Percentiles rank a stretch among this genome's conserved stretches.
phyloP scores from a whole-genome alignment of 2,113 vertebrate genomes.

The Oryzias celebensis region DNA sequence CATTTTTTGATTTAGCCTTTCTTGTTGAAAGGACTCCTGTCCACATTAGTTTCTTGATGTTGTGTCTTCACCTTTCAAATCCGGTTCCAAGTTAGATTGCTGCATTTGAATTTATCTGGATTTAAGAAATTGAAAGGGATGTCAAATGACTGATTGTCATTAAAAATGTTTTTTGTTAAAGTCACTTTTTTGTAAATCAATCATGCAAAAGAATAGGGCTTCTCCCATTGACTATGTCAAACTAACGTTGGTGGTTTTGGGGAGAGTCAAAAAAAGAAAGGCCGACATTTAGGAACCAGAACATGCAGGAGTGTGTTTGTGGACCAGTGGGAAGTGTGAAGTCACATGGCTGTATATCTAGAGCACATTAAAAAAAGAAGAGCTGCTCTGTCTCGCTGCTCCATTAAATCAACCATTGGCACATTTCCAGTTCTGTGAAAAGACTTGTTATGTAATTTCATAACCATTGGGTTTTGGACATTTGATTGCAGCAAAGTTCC shows the following conservation, averaged over 20 bases:
- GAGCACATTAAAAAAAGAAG: constrained; percentile 68
- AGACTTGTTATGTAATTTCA: constrained; percentile 65
- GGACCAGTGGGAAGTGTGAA: constrained; percentile 41
- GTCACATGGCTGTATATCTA: constrained; percentile 53
- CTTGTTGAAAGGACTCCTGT: no score
- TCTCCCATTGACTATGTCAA: constrained; percentile 34
- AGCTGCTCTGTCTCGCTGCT: constrained; percentile 48
- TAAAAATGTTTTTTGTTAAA: neutral
- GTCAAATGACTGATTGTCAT: no score
- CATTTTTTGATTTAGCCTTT: no score
- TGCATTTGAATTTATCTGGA: neutral
- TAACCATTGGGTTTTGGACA: constrained; percentile 37
- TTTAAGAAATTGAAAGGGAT: no score
- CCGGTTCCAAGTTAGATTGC: no score
- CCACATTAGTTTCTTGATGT: no score
- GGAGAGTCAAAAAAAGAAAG: constrained; percentile 18
- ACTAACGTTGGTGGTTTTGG: constrained; percentile 24
- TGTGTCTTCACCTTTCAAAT: no score
- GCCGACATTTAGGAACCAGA: constrained; percentile 13
- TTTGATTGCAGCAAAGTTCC: constrained; percentile 25
- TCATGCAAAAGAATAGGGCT: constrained; percentile 18
- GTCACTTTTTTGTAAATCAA: constrained; percentile 40
- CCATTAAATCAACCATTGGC: constrained; percentile 63
- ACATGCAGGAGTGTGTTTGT: constrained; percentile 18
- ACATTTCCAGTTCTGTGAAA: constrained; percentile 50